phyloP scores from a whole-genome alignment of 2,888 invertebrate genomes.

The Diachrysia chrysitis region DNA sequence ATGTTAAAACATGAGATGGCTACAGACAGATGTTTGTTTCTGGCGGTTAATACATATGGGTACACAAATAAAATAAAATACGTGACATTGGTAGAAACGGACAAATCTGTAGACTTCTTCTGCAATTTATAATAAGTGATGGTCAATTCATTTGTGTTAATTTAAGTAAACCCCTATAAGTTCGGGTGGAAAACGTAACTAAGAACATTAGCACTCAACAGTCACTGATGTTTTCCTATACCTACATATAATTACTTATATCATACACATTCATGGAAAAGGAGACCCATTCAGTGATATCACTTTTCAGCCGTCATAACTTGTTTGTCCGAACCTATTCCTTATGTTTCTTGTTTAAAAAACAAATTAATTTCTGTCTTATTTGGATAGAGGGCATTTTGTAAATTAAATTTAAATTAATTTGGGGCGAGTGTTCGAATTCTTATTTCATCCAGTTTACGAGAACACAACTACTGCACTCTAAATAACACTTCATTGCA shows the following conservation, averaged over 20 bases:
- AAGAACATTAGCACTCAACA: background rate
- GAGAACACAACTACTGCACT: no score
- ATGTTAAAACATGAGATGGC: background rate
- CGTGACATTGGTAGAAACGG: background rate
- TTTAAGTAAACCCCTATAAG: background rate
- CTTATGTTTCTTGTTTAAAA: background rate
- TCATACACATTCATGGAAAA: background rate
- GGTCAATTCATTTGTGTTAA: background rate
- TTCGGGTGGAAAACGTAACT: background rate
- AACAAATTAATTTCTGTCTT: background rate
- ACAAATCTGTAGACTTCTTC: background rate
- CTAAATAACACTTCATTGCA: no score
- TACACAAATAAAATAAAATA: no score
- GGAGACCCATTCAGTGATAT: background rate
- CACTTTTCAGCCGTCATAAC: background rate
- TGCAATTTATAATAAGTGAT: no score
- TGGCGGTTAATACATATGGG: background rate
- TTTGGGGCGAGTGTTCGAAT: background rate
- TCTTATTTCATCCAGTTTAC: background rate
- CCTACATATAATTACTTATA: no score
- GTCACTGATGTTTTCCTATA: background rate
- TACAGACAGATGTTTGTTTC: background rate
- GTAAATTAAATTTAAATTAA: background rate
- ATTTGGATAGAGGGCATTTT: no score
- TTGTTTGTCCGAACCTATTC: background rate